Conservation (phyloP, 1,140 invertebrate species). For the Coelopa frigida region DNA sequence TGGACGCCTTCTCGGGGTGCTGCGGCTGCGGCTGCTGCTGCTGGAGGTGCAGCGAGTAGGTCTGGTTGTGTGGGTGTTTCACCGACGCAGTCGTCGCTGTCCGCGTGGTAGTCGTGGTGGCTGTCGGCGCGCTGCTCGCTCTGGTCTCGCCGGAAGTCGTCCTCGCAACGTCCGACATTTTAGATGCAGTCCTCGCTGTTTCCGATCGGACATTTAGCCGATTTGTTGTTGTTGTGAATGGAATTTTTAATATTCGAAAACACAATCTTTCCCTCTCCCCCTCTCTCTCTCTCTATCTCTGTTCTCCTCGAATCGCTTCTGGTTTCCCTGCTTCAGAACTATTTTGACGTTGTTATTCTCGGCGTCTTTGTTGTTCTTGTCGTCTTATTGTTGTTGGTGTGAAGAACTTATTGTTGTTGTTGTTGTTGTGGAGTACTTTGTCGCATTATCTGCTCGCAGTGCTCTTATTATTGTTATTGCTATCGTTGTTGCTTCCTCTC, state of each 20-base stretch:
- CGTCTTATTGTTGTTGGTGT: too few relatives aligned
- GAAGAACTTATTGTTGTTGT: too few relatives aligned
- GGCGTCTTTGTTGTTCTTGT: constrained; percentile 1
- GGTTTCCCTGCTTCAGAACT: too few relatives aligned
- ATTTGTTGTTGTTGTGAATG: not conserved
- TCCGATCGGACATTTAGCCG: constrained; percentile 12
- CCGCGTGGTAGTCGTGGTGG: constrained; percentile 10
- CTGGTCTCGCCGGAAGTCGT: constrained; percentile 25
- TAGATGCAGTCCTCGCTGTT: constrained; percentile 17
- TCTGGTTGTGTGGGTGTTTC: constrained; percentile 1
- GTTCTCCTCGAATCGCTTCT: constrained; percentile 1
- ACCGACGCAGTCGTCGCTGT: constrained; percentile 1
- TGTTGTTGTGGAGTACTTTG: too few relatives aligned
- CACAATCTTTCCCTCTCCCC: not conserved
- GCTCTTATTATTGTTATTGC: constrained; percentile 1
- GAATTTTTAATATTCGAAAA: too few relatives aligned
- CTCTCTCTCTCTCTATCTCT: not conserved
- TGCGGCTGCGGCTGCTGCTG: constrained; percentile 14
- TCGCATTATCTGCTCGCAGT: too few relatives aligned
- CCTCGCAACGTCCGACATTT: constrained; percentile 46
- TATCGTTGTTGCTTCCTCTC: not conserved
- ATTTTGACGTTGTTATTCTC: not conserved
- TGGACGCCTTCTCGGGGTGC: constrained; percentile 10
- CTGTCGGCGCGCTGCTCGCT: constrained; percentile 12
- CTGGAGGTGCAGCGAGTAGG: constrained; percentile 1